Percentiles rank a stretch among this genome's conserved stretches.
phyloP scores from a whole-genome alignment of 30 jellyfish, hydroid and myxozoan genomes.

The Mastigias papua region DNA sequence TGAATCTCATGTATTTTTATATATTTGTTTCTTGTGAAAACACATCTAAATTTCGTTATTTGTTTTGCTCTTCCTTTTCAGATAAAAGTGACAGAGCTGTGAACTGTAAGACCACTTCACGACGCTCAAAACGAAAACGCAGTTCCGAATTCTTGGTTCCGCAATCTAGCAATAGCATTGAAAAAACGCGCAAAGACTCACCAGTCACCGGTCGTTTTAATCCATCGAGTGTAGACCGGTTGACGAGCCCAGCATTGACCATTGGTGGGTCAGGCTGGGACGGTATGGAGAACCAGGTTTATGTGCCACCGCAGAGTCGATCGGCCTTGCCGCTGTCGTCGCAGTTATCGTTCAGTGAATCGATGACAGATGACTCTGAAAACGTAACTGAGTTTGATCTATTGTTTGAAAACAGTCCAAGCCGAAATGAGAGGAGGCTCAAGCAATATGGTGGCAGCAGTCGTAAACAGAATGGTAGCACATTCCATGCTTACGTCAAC shows the following conservation, averaged over 20 bases:
- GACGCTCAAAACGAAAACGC: not conserved
- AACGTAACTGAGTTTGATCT: constrained; percentile 45
- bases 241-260: constrained; percentile 31
- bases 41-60: not conserved
- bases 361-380: constrained; percentile 70
- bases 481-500: constrained; percentile 11
- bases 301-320: constrained; percentile 30
- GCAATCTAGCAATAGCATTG: not conserved
- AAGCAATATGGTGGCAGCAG: constrained; percentile 9
- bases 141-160: constrained; percentile 31
- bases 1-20: no score
- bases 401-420: constrained; percentile 27
- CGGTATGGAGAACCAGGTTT: constrained; percentile 39
- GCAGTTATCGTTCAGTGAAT: constrained; percentile 63
- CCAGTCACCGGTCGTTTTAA: not conserved
- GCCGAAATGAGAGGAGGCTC: not conserved
- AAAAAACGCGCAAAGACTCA: not conserved
- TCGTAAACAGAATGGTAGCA: constrained; percentile 5
- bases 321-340: constrained; percentile 38
- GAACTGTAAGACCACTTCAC: not conserved
- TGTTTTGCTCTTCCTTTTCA: not conserved
- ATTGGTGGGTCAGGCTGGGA: constrained; percentile 25
- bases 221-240: constrained; percentile 23
- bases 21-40: no score
- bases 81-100: not conserved